phyloP scores from a whole-genome alignment of 1,140 invertebrate genomes.

The Bombus impatiens region DNA sequence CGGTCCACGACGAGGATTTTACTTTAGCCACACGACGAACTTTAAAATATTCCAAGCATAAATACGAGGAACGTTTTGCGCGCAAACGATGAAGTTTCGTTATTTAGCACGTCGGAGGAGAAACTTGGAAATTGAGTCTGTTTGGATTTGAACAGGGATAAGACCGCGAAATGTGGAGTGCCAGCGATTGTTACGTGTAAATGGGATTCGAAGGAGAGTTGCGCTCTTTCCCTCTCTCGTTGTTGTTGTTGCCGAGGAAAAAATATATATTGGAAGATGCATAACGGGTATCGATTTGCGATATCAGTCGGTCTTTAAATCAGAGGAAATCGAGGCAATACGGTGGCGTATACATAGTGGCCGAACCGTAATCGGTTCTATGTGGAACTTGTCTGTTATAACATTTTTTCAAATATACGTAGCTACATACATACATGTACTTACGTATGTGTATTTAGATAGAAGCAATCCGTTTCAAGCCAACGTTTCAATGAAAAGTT shows the following conservation, averaged over 20 bases:
- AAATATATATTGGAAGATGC: not conserved
- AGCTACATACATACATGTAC: not conserved
- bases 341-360: not conserved
- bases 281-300: not conserved
- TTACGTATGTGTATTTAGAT: too few relatives aligned
- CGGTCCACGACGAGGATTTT: not conserved
- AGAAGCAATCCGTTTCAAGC: too few relatives aligned
- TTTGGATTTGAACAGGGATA: not conserved
- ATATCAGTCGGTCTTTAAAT: not conserved
- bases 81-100: not conserved
- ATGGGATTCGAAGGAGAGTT: not conserved
- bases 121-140: slow-evolving; percentile 1
- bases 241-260: not conserved
- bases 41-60: slow-evolving; percentile 7
- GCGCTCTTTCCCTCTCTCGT: not conserved
- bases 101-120: not conserved
- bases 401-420: not conserved
- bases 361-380: not conserved
- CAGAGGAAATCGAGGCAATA: not conserved
- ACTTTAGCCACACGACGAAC: not conserved
- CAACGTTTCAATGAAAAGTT: too few relatives aligned
- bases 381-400: not conserved
- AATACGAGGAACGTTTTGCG: not conserved
- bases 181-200: not conserved
- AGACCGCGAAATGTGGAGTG: not conserved